Percentiles rank a stretch among this genome's conserved stretches.
Evolutionary conservation across 2,888 invertebrate species (phyloP).

Genomic region (Notodonta ziczac): DNA sequence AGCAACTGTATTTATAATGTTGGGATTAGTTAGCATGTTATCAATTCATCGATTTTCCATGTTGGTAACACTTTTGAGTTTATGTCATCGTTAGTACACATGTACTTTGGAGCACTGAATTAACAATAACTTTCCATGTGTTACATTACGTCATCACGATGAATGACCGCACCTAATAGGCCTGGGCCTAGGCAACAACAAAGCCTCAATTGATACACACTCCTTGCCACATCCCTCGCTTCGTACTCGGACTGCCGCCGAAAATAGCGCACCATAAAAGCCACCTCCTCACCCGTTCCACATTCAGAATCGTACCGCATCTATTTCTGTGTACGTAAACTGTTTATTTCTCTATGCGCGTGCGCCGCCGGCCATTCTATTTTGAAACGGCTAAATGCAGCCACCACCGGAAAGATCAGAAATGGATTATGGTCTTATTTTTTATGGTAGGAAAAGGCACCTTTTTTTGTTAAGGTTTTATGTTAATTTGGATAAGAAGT

Average conservation of each 20-base stretch:
- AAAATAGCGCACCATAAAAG: constrained; percentile 67
- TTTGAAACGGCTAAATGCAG: constrained; percentile 71
- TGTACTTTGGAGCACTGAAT: no score
- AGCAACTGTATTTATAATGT: no score
- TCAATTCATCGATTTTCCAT: no score
- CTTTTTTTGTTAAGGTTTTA: not conserved
- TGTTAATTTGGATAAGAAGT: not conserved
- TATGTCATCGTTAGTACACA: no score
- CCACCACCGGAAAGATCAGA: constrained; percentile 66
- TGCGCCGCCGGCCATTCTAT: constrained; percentile 65
- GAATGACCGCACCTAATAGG: no score
- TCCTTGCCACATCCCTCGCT: constrained; percentile 24
- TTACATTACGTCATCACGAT: no score
- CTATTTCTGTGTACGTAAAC: constrained; percentile 66
- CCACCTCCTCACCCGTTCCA: constrained; percentile 66
- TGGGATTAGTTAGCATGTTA: no score
- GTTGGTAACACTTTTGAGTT: no score
- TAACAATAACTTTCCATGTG: no score
- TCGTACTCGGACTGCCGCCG: constrained; percentile 28
- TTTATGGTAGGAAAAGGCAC: constrained; percentile 20
- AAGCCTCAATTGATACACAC: no score
- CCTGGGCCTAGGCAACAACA: no score
- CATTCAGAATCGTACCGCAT: constrained; percentile 60
- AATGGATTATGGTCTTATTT: constrained; percentile 46
- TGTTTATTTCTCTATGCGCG: constrained; percentile 63